phyloP scores from a whole-genome alignment of 2,797 vertebrate genomes.

The Loris lydekkerianus region DNA sequence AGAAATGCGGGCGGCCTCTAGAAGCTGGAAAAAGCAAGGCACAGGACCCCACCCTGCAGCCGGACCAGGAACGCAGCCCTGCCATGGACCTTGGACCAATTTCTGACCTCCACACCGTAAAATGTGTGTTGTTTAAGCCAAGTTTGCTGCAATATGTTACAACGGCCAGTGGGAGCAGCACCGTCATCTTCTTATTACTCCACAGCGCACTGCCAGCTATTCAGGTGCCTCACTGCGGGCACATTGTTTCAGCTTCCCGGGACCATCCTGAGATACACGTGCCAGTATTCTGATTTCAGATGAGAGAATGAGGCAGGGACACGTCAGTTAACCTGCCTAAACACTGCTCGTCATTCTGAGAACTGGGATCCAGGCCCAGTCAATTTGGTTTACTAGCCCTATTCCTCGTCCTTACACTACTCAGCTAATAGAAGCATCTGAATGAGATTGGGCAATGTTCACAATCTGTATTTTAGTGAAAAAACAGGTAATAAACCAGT shows the following conservation, averaged over 20 bases:
- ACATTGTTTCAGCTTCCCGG: background rate
- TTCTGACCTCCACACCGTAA: background rate
- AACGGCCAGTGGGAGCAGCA: too few relatives aligned
- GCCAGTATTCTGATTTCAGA: background rate
- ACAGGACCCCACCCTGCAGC: too few relatives aligned
- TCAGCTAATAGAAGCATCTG: too few relatives aligned
- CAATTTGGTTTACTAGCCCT: too few relatives aligned
- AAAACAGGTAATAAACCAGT: background rate
- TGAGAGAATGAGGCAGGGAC: background rate
- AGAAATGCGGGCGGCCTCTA: background rate
- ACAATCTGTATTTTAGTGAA: background rate
- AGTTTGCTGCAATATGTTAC: background rate
- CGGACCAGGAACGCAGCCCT: background rate
- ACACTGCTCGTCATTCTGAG: background rate
- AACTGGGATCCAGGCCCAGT: background rate
- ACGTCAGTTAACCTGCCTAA: background rate
- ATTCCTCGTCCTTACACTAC: too few relatives aligned
- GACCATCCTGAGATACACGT: rapidly evolving
- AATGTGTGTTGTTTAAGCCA: background rate
- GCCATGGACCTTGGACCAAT: background rate
- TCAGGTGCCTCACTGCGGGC: rapidly evolving
- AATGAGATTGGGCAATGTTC: background rate
- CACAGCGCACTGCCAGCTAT: rapidly evolving
- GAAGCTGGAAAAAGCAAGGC: background rate
- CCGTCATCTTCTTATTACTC: rapidly evolving